Evolutionary conservation across 2,888 invertebrate genomes (phyloP), one percentile per base, ranked within the genome.

Genomic region (Pammene aurita): DNA sequence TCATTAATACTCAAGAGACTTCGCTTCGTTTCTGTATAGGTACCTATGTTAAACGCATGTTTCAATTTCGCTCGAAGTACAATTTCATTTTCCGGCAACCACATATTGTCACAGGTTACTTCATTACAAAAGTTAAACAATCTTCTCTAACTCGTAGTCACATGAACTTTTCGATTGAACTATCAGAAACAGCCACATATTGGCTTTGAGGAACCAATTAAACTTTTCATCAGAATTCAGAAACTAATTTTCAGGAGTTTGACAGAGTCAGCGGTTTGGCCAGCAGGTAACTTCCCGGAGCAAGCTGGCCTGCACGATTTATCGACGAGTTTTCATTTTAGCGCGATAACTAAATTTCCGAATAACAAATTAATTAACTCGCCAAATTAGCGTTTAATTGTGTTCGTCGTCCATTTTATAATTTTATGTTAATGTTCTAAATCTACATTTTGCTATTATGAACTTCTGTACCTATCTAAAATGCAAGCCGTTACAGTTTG

Each of bases 201-300:
- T 88, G 88, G 86, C 85, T 86, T 81, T 84, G 87, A 88, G 84
- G 80, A 89, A 87, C 86, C 90, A 91, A 92, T 92, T 91, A 91
- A 92, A 92, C 89, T 92, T 92, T 89, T 88, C 88, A 88, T 86
- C 87, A 82, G 82, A 88, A 89, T 88, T 87, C 75, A 77, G 84
- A 81, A 90, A 92, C 90, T 89, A 92, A 92, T 90, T 92, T 90
- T 84, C 87, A 82, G 82, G 81, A 87, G 89, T 91, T 90, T 87
- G 88, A 87, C 88, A 84, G 82, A 86, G 90, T 91, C 90, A 89
- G 90, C 88, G 72, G 77, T 79, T 83, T 78, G 82, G 80, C 79
- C 80, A 81, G 79, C 85, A 89, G 89, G 89, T 88, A 84, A 88
- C 79, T 84, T 84, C 75, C 54, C 66, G 73, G 80, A 78, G 83